Conservation (phyloP, 2,113 vertebrate genomes). For the Cottus gobio region DNA sequence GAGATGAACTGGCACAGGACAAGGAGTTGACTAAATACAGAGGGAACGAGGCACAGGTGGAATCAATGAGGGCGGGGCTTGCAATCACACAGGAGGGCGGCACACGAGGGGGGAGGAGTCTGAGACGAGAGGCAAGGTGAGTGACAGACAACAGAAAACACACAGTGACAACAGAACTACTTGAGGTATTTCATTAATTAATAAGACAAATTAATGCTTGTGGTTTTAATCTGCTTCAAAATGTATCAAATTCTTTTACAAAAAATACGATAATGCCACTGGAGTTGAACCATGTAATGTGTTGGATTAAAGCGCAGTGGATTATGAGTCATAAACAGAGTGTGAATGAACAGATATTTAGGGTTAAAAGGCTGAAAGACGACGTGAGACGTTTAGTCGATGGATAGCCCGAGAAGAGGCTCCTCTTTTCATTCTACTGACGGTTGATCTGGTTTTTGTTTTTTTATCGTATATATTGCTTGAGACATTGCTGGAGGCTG, state of each 20-base stretch:
- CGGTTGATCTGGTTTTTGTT: constrained; percentile 37
- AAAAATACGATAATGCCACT: background rate
- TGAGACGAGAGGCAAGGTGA: no score
- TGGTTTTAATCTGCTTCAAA: background rate
- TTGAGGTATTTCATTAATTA: no score
- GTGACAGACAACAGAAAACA: no score
- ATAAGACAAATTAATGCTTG: background rate
- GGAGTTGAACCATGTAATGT: background rate
- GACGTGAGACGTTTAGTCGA: constrained; percentile 25
- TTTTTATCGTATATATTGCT: constrained; percentile 57
- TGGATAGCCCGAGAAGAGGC: constrained; percentile 18
- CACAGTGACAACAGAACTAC: no score
- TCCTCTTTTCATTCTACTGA: constrained; percentile 38
- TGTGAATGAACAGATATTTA: background rate
- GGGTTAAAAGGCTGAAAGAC: constrained; percentile 18
- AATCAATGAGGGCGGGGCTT: no score
- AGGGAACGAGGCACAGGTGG: no score
- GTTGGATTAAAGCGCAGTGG: background rate
- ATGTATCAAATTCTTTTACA: background rate
- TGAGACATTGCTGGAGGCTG: constrained; percentile 37
- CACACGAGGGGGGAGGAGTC: no score
- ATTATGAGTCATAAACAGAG: background rate
- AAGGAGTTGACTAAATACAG: no score
- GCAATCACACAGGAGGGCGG: no score
- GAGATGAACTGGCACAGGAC: no score